A percentile compares a stretch with the other conserved stretches of the same genome.
Conservation (phyloP, 2,797 vertebrate genomes). For the Rousettus madagascariensis region DNA sequence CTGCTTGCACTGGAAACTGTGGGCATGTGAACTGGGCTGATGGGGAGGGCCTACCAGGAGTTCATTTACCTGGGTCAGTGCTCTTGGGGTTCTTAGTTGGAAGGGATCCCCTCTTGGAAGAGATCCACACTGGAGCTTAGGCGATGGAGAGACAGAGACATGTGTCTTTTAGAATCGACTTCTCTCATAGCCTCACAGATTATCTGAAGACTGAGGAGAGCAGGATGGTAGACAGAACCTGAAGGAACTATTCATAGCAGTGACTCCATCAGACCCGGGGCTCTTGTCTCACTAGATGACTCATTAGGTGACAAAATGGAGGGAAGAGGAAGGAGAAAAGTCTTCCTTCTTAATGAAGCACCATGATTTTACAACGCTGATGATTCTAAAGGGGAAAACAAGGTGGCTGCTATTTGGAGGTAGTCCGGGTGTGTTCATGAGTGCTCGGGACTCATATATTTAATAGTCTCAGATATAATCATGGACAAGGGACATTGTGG, state of each 20-base stretch:
- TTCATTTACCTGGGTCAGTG: neutral
- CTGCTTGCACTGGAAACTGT: neutral
- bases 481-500: neutral
- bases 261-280: neutral
- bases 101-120: neutral
- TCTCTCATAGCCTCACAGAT: neutral
- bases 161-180: neutral
- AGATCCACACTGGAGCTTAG: neutral
- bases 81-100: neutral
- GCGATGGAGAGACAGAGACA: neutral
- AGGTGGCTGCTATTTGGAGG: neutral
- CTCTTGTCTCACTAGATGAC: neutral
- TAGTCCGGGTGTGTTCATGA: neutral
- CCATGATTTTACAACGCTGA: neutral
- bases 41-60: neutral
- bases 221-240: neutral
- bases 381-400: neutral
- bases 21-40: neutral
- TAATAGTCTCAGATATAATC: neutral
- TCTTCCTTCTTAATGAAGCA: neutral
- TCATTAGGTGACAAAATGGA: neutral
- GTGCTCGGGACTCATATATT: neutral
- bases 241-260: neutral
- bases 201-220: neutral
- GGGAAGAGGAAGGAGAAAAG: neutral